Evolutionary conservation across 2,888 invertebrate genomes (phyloP).

Genomic region (Drosophila prolongata): DNA sequence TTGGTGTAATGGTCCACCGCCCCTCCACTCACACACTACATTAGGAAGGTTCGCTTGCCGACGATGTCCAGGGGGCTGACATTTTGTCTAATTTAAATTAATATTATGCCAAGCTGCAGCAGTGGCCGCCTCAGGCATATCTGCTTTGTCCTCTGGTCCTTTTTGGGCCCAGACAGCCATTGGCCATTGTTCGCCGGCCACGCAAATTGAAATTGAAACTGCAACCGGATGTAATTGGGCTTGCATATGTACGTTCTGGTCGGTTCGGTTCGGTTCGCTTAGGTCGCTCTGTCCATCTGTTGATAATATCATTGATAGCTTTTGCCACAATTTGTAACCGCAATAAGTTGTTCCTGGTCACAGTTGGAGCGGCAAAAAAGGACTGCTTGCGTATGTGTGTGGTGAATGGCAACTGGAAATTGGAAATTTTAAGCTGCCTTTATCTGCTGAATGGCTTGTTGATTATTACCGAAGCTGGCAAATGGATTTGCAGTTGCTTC

Average conservation of each 20-base stretch:
- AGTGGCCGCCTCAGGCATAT: slow-evolving; percentile 39
- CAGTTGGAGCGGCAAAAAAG: slow-evolving; percentile 48
- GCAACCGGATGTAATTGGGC: slow-evolving; percentile 81
- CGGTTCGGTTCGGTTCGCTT: slow-evolving; percentile 19
- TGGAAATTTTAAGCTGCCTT: slow-evolving; percentile 39
- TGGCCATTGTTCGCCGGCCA: slow-evolving; percentile 38
- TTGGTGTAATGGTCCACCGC: slow-evolving; percentile 14
- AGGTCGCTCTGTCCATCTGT: slow-evolving; percentile 16
- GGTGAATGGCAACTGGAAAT: slow-evolving; percentile 32
- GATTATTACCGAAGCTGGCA: slow-evolving; percentile 44
- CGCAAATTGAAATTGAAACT: slow-evolving; percentile 79
- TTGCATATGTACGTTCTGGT: slow-evolving; percentile 64
- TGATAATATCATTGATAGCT: slow-evolving; percentile 80
- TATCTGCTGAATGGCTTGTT: slow-evolving; percentile 45
- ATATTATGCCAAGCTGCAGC: slow-evolving; percentile 69
- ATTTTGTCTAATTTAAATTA: slow-evolving; percentile 77
- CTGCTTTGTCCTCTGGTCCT: slow-evolving; percentile 49
- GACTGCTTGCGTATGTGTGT: not conserved
- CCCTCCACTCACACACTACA: not conserved
- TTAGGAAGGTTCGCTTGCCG: too few relatives aligned
- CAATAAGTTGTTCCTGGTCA: slow-evolving; percentile 75
- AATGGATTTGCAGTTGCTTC: slow-evolving; percentile 35
- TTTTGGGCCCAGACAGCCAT: slow-evolving; percentile 23
- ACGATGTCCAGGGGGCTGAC: slow-evolving; percentile 9
- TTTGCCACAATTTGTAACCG: slow-evolving; percentile 77